These are phyloP conservation scores for Peromyscus maniculatus DNA, from an alignment of 2,113 vertebrate genomes.

Conservation along the genomic window DNA sequence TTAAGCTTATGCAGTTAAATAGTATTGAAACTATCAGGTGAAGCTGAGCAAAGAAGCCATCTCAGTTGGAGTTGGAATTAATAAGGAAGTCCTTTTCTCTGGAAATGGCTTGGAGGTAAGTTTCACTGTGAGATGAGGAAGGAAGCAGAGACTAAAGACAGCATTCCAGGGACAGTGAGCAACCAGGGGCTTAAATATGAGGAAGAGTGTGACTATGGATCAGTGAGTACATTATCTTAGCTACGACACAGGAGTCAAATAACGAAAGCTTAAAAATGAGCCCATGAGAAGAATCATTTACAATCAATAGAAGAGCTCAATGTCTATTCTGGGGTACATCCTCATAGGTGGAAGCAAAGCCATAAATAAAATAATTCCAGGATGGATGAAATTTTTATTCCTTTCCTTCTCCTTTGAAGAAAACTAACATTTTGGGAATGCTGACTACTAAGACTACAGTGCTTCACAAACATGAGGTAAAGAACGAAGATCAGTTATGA, in stretches of 20 bases:
- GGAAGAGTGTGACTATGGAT: neutral
- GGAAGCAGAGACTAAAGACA: neutral
- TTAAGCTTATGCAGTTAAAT: neutral
- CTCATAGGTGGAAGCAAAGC: neutral
- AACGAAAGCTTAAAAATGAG: slow-evolving; percentile 1
- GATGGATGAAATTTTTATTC: neutral
- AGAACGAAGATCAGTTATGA: slow-evolving; percentile 37
- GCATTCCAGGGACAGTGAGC: neutral
- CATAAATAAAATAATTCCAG: slow-evolving; percentile 51
- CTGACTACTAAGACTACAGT: neutral
- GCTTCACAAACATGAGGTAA: neutral
- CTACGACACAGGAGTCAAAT: slow-evolving; percentile 4
- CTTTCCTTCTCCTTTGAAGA: slow-evolving; percentile 1
- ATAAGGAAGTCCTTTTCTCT: slow-evolving; percentile 12
- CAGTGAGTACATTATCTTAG: neutral
- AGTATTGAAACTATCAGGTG: slow-evolving; percentile 33
- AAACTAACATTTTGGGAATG: neutral
- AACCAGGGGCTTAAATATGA: neutral
- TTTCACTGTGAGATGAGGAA: neutral
- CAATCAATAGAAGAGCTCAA: neutral
- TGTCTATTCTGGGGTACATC: neutral
- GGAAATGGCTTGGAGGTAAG: neutral
- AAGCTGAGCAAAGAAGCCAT: slow-evolving; percentile 52
- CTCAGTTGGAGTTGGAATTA: neutral
- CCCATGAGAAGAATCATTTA: slow-evolving; percentile 29